Evolutionary conservation across 2,888 invertebrate genomes (phyloP).

Genomic region (Anorthoa munda): DNA sequence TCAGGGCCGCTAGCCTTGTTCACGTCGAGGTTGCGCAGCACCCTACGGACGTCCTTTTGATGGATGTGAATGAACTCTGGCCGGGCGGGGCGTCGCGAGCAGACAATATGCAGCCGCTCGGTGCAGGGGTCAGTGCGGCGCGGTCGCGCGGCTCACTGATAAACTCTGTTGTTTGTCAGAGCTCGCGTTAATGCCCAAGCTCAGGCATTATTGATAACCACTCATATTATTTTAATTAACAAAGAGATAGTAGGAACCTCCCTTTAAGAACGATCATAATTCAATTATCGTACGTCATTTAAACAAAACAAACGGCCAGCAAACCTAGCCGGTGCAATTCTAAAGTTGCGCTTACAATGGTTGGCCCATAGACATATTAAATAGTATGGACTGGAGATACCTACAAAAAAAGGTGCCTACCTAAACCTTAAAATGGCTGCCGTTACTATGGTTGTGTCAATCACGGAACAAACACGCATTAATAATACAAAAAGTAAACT

Average conservation of each 20-base stretch:
- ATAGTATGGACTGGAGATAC: no score
- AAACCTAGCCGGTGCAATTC: not conserved
- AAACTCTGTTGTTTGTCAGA: constrained; percentile 39
- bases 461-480: no score
- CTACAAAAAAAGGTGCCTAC: no score
- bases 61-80: not conserved
- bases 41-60: no score
- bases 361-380: no score
- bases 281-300: not conserved
- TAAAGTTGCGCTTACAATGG: not conserved
- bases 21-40: no score
- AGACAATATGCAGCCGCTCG: not conserved
- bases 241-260: not conserved
- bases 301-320: not conserved
- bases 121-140: constrained; percentile 12
- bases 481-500: no score
- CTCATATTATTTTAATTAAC: constrained; percentile 16
- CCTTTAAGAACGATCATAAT: no score
- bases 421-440: no score
- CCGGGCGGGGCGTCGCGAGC: not conserved
- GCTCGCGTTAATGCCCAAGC: constrained; percentile 3
- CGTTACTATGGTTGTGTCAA: no score
- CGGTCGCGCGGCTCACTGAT: constrained; percentile 15
- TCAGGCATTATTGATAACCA: not conserved
- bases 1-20: no score